phyloP scores from a whole-genome alignment of 35 echinoderm and acorn worm species.

The Apostichopus parvimensis region DNA sequence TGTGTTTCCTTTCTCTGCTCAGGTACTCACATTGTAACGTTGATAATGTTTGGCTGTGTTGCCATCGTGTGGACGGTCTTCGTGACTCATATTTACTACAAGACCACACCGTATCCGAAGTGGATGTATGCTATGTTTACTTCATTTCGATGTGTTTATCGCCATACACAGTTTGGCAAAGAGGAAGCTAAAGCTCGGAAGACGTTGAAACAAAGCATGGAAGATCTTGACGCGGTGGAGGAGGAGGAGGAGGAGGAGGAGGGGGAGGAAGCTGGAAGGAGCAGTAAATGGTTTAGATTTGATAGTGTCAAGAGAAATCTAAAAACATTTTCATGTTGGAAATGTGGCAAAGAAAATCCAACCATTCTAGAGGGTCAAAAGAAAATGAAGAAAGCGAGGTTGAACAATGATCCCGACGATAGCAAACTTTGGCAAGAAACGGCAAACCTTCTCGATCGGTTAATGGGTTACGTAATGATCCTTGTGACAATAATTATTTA shows the following conservation, averaged over 20 bases:
- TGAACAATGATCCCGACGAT: slow-evolving; percentile 34
- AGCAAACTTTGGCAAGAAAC: slow-evolving; percentile 34
- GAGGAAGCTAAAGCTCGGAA: slow-evolving; percentile 42
- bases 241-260: background rate
- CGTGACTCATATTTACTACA: slow-evolving; percentile 24
- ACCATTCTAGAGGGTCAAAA: background rate
- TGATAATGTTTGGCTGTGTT: slow-evolving; percentile 36
- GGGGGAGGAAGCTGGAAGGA: background rate
- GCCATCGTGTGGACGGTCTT: slow-evolving; percentile 47
- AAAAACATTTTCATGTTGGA: slow-evolving; percentile 36
- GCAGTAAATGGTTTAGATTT: background rate
- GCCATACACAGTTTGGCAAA: slow-evolving; percentile 40
- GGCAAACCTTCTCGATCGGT: slow-evolving; percentile 26
- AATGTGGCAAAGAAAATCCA: slow-evolving; percentile 35
- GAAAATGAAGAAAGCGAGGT: slow-evolving; percentile 15
- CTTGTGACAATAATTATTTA: slow-evolving; percentile 13
- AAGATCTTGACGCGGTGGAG: background rate
- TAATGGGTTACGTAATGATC: slow-evolving; percentile 42
- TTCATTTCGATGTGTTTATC: slow-evolving; percentile 36
- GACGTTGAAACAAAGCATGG: background rate
- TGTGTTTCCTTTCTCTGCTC: background rate
- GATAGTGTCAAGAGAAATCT: background rate
- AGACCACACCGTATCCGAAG: slow-evolving; percentile 32
- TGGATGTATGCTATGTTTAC: slow-evolving; percentile 31
- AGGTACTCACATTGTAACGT: slow-evolving; percentile 41